Evolutionary conservation across 2,888 invertebrate species (phyloP).

Genomic region (Agapostemon virescens): DNA sequence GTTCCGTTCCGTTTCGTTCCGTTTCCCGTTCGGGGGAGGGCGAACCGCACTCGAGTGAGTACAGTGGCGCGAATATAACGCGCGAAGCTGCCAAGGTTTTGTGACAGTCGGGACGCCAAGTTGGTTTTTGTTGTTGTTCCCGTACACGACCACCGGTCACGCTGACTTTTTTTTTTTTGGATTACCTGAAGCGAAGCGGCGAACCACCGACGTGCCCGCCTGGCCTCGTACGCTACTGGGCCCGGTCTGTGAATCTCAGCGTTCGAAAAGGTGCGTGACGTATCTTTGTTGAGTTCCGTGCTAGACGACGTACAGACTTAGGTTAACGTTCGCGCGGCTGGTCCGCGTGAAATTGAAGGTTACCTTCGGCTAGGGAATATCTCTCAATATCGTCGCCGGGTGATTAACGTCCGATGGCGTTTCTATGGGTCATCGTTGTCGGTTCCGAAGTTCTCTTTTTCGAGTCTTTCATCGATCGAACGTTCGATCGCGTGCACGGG

Average conservation of each 20-base stretch:
- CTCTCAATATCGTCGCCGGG: not conserved
- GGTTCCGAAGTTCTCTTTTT: not conserved
- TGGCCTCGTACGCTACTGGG: not conserved
- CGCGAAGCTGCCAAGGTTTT: conserved; percentile 13
- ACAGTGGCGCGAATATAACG: conserved; percentile 49
- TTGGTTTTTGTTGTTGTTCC: conserved; percentile 27
- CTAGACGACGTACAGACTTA: not conserved
- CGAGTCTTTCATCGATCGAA: conserved; percentile 36
- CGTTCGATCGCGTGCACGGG: conserved; percentile 50
- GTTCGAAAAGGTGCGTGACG: conserved; percentile 33
- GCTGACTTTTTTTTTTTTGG: conserved; percentile 53
- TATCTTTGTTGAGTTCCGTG: not conserved
- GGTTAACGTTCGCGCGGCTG: not conserved
- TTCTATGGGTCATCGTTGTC: not conserved
- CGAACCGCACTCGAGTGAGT: conserved; percentile 42
- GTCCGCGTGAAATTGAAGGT: not conserved
- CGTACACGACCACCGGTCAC: not conserved
- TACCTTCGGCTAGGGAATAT: not conserved
- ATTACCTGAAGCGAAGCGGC: conserved; percentile 58
- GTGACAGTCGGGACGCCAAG: conserved; percentile 44
- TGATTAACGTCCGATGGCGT: not conserved
- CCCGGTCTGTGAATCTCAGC: conserved; percentile 5
- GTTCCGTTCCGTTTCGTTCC: conserved; percentile 5
- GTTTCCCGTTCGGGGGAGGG: conserved; percentile 1
- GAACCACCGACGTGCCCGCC: not conserved